Conservation (phyloP, 2,113 vertebrate genomes). For the Phaethon lepturus region DNA sequence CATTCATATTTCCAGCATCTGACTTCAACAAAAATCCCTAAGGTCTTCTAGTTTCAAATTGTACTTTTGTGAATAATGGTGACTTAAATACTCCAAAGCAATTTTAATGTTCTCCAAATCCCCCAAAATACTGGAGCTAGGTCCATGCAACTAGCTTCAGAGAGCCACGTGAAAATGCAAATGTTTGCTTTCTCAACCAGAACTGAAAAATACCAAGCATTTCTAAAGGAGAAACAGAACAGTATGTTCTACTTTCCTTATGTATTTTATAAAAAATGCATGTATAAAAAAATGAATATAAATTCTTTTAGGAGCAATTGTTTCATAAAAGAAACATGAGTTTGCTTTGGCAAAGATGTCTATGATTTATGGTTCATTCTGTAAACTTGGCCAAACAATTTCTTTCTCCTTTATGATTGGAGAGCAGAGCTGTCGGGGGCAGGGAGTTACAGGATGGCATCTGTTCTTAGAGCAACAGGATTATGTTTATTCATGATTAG, state of each 20-base stretch:
- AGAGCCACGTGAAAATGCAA: conserved; percentile 56
- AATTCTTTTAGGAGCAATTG: conserved; percentile 71
- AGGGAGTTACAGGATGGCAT: conserved; percentile 61
- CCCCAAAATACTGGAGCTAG: not conserved
- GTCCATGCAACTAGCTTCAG: not conserved
- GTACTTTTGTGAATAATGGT: not conserved
- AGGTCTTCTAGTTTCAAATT: conserved; percentile 2
- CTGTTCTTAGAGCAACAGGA: conserved; percentile 64
- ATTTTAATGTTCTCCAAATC: not conserved
- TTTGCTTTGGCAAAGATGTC: conserved; percentile 66
- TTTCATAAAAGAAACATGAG: conserved; percentile 77
- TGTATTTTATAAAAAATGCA: conserved; percentile 65
- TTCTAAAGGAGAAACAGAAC: conserved; percentile 60
- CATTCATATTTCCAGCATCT: not conserved
- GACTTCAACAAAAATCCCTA: not conserved
- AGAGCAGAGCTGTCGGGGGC: conserved; percentile 23
- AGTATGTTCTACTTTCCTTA: conserved; percentile 57
- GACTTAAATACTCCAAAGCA: conserved; percentile 4
- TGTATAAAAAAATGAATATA: conserved; percentile 66
- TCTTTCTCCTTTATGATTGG: conserved; percentile 61
- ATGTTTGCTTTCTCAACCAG: conserved; percentile 57
- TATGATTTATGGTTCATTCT: conserved; percentile 73
- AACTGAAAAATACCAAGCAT: conserved; percentile 50
- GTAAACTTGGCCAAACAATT: conserved; percentile 72
- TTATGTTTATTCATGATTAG: conserved; percentile 74